Evolutionary conservation across 2,113 vertebrate species (phyloP).

Genomic region (Calcarius ornatus): DNA sequence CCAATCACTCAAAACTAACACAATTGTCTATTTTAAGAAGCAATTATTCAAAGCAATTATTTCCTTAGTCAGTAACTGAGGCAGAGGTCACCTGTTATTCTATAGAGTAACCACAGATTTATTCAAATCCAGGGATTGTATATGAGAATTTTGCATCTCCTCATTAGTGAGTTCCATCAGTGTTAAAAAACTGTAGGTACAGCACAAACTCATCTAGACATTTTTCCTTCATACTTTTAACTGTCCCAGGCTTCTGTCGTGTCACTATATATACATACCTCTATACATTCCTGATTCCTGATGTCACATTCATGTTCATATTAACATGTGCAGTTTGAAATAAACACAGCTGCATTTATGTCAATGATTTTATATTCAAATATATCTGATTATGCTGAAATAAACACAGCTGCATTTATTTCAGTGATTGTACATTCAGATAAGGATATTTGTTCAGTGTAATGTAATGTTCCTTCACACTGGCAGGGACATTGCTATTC

Average conservation of each 20-base stretch:
- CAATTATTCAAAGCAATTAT: slow-evolving; percentile 38
- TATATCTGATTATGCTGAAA: slow-evolving; percentile 65
- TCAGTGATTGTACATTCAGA: slow-evolving; percentile 64
- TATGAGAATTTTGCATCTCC: background rate
- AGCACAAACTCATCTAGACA: background rate
- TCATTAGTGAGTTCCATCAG: background rate
- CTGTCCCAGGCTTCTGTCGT: background rate
- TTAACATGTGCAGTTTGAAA: slow-evolving; percentile 52
- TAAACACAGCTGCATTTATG: slow-evolving; percentile 69
- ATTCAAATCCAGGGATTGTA: background rate
- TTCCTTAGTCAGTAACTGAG: slow-evolving; percentile 2
- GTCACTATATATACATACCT: background rate
- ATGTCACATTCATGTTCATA: slow-evolving; percentile 46
- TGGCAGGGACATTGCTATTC: slow-evolving; percentile 57
- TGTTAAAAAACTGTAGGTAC: background rate
- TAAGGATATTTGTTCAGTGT: slow-evolving; percentile 54
- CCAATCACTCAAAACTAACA: background rate
- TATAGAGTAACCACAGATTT: background rate
- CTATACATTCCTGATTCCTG: background rate
- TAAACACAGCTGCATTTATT: slow-evolving; percentile 69
- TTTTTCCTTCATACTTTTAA: background rate
- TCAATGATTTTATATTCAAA: slow-evolving; percentile 42
- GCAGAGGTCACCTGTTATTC: slow-evolving; percentile 10
- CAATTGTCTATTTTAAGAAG: background rate
- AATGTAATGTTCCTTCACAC: slow-evolving; percentile 56